Conservation (phyloP, 2,113 vertebrate species). For the Hyperopisus bebe region DNA sequence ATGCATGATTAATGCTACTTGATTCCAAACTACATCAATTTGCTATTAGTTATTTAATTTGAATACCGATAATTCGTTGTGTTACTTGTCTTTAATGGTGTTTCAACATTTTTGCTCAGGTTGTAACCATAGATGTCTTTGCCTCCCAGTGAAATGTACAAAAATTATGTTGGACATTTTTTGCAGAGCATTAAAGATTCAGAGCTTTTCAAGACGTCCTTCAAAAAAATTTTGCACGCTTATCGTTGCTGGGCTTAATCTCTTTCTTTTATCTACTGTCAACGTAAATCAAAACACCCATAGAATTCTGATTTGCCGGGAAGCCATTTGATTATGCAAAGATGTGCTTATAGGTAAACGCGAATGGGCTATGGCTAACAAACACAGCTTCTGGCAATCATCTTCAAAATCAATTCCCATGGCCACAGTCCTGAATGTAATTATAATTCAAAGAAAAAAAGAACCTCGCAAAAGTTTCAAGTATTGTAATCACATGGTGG, state of each 20-base stretch:
- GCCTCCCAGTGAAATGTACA: neutral
- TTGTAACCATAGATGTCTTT: neutral
- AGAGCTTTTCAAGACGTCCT: neutral
- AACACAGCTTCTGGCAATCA: constrained; percentile 9
- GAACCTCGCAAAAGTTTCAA: constrained; percentile 4
- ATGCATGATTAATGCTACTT: neutral
- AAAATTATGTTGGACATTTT: neutral
- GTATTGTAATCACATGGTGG: constrained; percentile 16
- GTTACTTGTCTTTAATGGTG: neutral
- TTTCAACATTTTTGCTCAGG: neutral
- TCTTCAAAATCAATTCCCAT: constrained; percentile 8
- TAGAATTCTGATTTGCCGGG: neutral
- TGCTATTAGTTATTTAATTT: neutral
- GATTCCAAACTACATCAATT: neutral
- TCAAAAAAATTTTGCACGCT: neutral
- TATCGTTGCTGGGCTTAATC: neutral
- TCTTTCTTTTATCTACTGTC: neutral
- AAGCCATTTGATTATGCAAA: constrained; percentile 5
- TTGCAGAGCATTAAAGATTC: neutral
- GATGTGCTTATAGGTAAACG: neutral
- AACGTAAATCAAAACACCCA: neutral
- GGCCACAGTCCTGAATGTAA: constrained; percentile 23
- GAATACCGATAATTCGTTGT: neutral
- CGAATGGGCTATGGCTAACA: neutral
- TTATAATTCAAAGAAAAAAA: constrained; percentile 20